Evolutionary conservation across 2,888 invertebrate species (phyloP).

Genomic region (Ichneumon xanthorius): DNA sequence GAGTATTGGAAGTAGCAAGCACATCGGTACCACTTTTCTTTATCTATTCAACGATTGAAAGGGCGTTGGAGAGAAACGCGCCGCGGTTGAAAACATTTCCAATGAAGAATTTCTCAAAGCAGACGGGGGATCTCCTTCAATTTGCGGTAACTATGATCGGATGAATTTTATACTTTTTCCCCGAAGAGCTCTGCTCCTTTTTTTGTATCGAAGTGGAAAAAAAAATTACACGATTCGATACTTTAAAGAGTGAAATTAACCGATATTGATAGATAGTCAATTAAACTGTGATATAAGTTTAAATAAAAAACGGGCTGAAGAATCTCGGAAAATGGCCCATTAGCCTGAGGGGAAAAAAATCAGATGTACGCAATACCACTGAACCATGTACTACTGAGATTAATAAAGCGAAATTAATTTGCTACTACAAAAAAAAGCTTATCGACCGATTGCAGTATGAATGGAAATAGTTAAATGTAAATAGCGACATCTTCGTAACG

Average conservation of each 20-base stretch:
- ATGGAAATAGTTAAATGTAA: not conserved
- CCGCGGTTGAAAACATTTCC: constrained; percentile 41
- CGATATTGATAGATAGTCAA: not conserved
- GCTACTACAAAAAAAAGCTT: not conserved
- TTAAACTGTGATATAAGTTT: not conserved
- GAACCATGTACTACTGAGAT: too few relatives aligned
- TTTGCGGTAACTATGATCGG: not conserved
- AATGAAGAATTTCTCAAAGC: constrained; percentile 35
- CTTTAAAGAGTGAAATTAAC: not conserved
- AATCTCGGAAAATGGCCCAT: too few relatives aligned
- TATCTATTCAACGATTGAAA: constrained; percentile 46
- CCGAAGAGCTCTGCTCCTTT: not conserved
- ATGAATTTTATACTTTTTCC: constrained; percentile 3
- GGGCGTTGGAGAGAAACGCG: constrained; percentile 19
- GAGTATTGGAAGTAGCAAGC: constrained; percentile 56
- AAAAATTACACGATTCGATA: not conserved
- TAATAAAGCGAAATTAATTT: too few relatives aligned
- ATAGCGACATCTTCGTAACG: not conserved
- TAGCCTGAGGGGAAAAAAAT: too few relatives aligned
- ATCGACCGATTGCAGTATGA: not conserved
- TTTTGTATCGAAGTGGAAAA: not conserved
- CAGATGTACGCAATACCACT: too few relatives aligned
- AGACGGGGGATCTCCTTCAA: constrained; percentile 11
- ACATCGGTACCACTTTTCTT: constrained; percentile 44
- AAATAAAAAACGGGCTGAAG: not conserved